Evolutionary conservation across 2,113 vertebrate genomes (phyloP), one percentile per base, ranked within the genome.

Genomic region (Neomonachus schauinslandi): DNA sequence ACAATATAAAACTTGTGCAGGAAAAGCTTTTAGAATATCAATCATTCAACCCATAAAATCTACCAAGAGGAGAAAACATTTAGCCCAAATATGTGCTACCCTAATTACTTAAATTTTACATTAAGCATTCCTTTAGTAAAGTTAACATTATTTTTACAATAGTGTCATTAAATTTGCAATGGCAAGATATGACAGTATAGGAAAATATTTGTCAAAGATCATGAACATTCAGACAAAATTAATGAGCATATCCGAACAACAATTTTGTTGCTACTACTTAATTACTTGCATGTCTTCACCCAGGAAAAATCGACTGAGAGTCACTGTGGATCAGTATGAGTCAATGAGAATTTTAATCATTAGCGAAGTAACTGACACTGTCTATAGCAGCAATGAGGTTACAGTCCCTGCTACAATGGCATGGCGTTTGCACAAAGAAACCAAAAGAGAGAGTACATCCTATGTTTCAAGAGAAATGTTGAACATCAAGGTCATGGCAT

Each of bases 331-430:
- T 76, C 88, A 63, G 28, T 46, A 95, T 51, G 15, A 97, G 61
- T 96, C 85, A 87, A 84, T 81, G n/a, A 94, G 87, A 97, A 49
- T 0, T 26, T 96, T 97, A 77, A 94, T 97, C 33, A 33, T 94
- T 83, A 97, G 89, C 97, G 90, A 87, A 39, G 82, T 15, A 96
- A 39, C 0, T 42, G 49, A 59, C 39, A 92, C 15, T 59, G 61
- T 57, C 92, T 74, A 61, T 57, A 89, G 19, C 7, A 79, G 53
- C 33, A 65, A 3, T 93, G 84, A 95, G 8, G 8, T 97, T 80
- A 85, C n/a, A 96, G 85, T 18, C 16, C 76, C 72, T 22, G 57
- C 39, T 65, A 83, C 24, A 91, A 4, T 76, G 49, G 61, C 10
- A 49, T 46, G 0, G 46, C 0, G 89, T 93, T 42, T 85, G n/a